Base-by-base conservation (phyloP, 2,888 invertebrate species). In the Patella ulyssiponensis region DNA sequence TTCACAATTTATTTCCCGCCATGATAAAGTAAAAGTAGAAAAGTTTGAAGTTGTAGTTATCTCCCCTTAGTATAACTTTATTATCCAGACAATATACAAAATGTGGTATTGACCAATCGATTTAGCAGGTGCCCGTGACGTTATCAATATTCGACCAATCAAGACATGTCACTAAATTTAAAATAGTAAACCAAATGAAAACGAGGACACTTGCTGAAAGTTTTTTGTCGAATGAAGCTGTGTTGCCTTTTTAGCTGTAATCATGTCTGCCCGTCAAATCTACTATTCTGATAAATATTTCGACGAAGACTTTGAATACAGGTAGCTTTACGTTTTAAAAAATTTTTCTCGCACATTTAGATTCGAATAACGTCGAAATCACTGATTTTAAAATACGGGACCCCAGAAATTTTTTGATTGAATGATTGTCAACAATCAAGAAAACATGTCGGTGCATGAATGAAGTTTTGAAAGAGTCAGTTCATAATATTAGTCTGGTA, bases 241-340 rank as follows among this genome's bases (percentile, higher is more conserved):
- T 44, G 44, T 44, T 44, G 5, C 1, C 9, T 44, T 44, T 44
- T 44, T 9, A 7, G 7, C 44, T 44, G 20, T 85, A 86, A 74
- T 69, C 74, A 85, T 86, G 89, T 81, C 96, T 58, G 64, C 3
- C 64, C 94, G 95, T 91, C 95, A 96, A 83, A 97, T 98, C 88
- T 97, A 96, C 90, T 98, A 98, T 92, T 98, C 97, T 0, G 96
- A 96, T 84, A 98, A 97, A 94, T 98, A 98, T 92, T 95, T 94
- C 88, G 98, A 98, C 89, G 97, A 97, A 80, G 94, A 95, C 85
- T 96, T 94, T 90, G 98, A 98, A 92, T 98, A 98, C 93, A 95
- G 98, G 97, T 97, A 93, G 92, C 92, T 71, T 20, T 0, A 74
- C 20, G 52, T 44, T 53, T 23, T 44, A 53, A 15, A 72, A 3